A percentile compares a stretch with the other conserved stretches of the same genome.
Evolutionary conservation across 2,797 vertebrate genomes (phyloP).

Genomic region (Hephaestus fuliginosus): DNA sequence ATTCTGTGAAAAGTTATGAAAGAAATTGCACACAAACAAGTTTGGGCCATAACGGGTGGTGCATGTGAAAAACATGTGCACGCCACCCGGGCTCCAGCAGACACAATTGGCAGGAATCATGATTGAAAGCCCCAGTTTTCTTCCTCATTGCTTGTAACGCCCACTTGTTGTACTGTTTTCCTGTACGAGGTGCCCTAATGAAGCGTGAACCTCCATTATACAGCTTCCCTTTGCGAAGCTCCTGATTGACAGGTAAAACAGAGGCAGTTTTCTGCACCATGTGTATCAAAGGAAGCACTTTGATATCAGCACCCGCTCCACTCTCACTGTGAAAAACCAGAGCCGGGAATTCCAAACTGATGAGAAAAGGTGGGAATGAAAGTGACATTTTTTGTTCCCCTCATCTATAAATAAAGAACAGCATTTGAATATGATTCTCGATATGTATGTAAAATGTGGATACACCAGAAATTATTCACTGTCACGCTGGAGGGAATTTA

Average conservation of each 20-base stretch:
- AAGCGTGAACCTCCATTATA: neutral
- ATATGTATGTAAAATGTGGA: neutral
- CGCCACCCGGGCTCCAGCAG: neutral
- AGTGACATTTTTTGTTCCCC: neutral
- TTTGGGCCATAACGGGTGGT: neutral
- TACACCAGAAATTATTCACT: neutral
- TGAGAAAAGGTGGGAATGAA: neutral
- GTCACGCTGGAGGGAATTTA: neutral
- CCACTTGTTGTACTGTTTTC: neutral
- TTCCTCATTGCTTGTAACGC: fast-evolving
- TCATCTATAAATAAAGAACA: neutral
- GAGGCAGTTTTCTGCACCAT: neutral
- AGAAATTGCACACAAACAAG: neutral
- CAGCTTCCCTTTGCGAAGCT: neutral
- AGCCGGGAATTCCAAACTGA: neutral
- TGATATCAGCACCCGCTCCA: neutral
- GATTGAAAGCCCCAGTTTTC: neutral
- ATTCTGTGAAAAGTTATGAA: neutral
- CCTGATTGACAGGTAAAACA: neutral
- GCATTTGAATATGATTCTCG: neutral
- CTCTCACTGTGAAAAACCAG: neutral
- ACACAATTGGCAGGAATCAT: neutral
- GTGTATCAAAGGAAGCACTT: neutral
- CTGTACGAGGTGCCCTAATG: neutral
- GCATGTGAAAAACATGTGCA: neutral